Evolutionary conservation across 2,797 vertebrate species (phyloP).

Genomic region (Aphelocoma californica): DNA sequence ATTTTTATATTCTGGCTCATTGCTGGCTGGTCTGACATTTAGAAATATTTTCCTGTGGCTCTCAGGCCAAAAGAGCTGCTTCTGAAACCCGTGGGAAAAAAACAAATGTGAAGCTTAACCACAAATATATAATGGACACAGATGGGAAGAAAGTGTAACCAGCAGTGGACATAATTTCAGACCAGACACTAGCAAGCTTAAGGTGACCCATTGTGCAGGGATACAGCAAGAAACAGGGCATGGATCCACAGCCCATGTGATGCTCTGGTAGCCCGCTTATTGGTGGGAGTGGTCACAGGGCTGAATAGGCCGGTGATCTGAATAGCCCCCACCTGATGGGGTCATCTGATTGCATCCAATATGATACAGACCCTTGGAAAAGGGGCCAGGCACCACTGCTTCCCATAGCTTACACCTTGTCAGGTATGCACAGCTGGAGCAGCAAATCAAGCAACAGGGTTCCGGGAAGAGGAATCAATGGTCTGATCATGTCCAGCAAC

Average conservation of each 20-base stretch:
- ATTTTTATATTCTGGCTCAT: constrained; percentile 6
- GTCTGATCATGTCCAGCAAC: background rate
- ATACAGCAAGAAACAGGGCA: background rate
- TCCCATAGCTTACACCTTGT: background rate
- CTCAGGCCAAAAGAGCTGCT: background rate
- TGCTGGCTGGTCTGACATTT: background rate
- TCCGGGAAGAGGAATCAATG: background rate
- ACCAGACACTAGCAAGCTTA: background rate
- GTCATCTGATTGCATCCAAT: background rate
- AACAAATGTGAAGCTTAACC: background rate
- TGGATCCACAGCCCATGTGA: background rate
- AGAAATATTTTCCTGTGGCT: background rate
- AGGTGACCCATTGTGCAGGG: background rate
- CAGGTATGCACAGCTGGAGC: background rate
- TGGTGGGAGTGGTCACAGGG: background rate
- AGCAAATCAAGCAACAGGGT: background rate
- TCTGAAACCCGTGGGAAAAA: background rate
- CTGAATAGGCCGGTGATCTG: background rate
- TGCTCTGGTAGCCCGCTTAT: background rate
- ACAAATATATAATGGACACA: background rate
- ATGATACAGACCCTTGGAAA: background rate
- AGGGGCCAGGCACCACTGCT: background rate
- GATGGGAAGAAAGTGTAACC: background rate
- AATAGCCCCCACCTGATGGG: background rate
- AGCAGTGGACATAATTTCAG: background rate